These are phyloP conservation scores for Halictus ligatus DNA, from an alignment of 2,888 invertebrate species.

Conservation along the genomic window DNA sequence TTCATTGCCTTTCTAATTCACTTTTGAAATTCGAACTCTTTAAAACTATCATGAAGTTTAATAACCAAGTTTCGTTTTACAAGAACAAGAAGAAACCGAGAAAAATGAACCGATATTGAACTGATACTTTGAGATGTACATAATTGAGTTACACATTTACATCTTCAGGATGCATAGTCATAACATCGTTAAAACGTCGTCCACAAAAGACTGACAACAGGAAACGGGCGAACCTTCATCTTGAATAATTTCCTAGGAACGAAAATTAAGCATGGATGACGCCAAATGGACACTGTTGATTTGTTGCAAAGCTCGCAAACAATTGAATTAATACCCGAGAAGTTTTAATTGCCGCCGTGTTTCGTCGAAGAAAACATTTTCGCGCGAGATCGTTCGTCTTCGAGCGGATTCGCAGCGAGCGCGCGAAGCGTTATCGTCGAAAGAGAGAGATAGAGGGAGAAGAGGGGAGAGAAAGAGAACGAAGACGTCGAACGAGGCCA, in stretches of 20 bases:
- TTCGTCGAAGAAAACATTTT: not conserved
- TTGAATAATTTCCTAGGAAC: not conserved
- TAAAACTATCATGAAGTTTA: not conserved
- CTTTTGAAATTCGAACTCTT: not conserved
- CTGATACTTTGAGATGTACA: no score
- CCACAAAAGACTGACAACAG: no score
- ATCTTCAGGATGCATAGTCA: no score
- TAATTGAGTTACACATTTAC: no score
- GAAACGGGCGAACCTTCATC: not conserved
- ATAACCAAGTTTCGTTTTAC: not conserved
- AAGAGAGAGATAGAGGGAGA: no score
- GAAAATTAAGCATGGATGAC: not conserved
- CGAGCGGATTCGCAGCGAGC: not conserved
- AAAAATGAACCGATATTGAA: no score
- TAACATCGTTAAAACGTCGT: no score
- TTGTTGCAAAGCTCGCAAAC: not conserved
- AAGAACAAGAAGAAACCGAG: no score
- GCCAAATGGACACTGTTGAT: not conserved
- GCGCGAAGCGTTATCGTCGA: not conserved
- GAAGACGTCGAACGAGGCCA: slow-evolving; percentile 26
- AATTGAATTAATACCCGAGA: not conserved
- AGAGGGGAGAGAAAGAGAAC: not conserved
- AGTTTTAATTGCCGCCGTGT: not conserved
- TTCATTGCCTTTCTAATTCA: not conserved
- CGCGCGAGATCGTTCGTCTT: not conserved